These are phyloP conservation scores for Trypoxylus dichotomus DNA, from an alignment of 1,140 invertebrate genomes.

Conservation along the genomic window DNA sequence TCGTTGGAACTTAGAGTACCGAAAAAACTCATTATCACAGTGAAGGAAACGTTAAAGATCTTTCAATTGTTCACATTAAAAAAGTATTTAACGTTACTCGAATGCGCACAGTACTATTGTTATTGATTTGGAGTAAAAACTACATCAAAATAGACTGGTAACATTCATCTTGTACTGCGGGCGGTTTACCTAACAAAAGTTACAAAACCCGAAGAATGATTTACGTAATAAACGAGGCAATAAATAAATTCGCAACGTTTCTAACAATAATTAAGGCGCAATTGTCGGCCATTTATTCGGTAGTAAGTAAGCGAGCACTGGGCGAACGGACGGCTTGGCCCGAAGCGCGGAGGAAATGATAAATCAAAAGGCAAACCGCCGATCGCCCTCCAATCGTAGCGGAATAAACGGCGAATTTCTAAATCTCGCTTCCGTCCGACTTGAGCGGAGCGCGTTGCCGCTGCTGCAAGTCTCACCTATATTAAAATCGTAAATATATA, in stretches of 20 bases:
- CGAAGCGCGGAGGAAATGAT: slow-evolving; percentile 3
- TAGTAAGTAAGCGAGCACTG: not conserved
- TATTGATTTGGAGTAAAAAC: too few species aligned
- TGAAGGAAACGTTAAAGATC: too few species aligned
- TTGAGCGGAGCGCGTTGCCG: not conserved
- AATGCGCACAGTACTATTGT: too few species aligned
- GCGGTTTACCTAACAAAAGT: too few species aligned
- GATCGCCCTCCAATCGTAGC: not conserved
- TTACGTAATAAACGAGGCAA: not conserved
- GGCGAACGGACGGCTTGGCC: not conserved
- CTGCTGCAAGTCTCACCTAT: slow-evolving; percentile 8
- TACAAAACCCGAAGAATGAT: not conserved
- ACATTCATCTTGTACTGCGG: not conserved
- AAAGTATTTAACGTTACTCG: too few species aligned
- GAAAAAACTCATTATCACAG: too few species aligned
- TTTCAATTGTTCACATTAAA: too few species aligned
- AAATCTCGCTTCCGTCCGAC: slow-evolving; percentile 7
- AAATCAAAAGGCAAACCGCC: slow-evolving; percentile 14
- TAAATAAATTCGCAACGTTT: not conserved
- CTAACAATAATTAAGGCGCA: slow-evolving; percentile 11
- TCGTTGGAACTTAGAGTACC: too few species aligned
- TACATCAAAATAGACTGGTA: not conserved
- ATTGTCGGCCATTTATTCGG: slow-evolving; percentile 11
- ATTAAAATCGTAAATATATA: slow-evolving; percentile 14
- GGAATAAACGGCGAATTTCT: slow-evolving; percentile 17